phyloP scores from a whole-genome alignment of 64 coral and sea anemone species.

The Pocillopora verrucosa region DNA sequence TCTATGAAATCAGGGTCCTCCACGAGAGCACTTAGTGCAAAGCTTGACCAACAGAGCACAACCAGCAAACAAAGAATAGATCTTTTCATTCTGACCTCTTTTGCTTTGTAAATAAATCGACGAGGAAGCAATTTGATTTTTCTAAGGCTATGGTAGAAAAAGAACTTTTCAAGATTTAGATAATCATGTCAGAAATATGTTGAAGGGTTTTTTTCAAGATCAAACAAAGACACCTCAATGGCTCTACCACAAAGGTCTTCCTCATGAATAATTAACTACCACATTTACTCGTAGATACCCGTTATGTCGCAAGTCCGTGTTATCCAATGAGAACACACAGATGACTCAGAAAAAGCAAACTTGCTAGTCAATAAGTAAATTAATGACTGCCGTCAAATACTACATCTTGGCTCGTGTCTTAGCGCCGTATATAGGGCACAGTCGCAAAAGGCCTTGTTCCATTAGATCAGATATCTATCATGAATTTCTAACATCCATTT shows the following conservation, averaged over 20 bases:
- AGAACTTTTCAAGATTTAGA: not conserved
- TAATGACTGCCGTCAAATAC: conserved; percentile 1
- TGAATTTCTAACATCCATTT: too few relatives aligned
- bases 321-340: conserved; percentile 3
- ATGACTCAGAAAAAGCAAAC: not conserved
- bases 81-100: not conserved
- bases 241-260: not conserved
- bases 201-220: conserved; percentile 2
- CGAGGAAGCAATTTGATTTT: not conserved
- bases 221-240: not conserved
- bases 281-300: conserved; percentile 17
- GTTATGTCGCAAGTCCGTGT: conserved; percentile 4
- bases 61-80: not conserved
- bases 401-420: not conserved
- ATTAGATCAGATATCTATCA: too few relatives aligned
- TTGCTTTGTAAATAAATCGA: not conserved
- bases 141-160: not conserved
- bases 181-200: conserved; percentile 26
- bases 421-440: not conserved
- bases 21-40: not conserved
- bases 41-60: not conserved
- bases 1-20: conserved; percentile 40
- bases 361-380: conserved; percentile 31
- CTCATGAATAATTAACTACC: conserved; percentile 21
- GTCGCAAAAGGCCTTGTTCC: not conserved